These are phyloP conservation scores for Beroe forskalii DNA, from an alignment of 37 sponge, comb jelly and placozoan genomes.

Conservation along the genomic window DNA sequence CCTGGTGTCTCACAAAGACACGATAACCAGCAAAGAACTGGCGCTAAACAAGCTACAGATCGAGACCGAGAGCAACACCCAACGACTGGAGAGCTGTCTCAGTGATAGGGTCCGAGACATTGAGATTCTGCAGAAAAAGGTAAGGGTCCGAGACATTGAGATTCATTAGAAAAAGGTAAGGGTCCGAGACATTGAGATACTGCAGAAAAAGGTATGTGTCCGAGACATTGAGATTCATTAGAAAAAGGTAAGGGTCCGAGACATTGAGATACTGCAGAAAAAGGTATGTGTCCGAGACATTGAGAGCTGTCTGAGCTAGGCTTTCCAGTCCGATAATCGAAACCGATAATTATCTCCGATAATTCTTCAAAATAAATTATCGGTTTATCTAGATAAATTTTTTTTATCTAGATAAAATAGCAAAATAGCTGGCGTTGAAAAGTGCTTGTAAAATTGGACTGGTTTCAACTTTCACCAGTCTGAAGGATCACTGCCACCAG, in stretches of 20 bases:
- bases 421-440: too few relatives aligned
- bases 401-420: too few relatives aligned
- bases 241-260: slow-evolving; percentile 42
- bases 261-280: slow-evolving; percentile 62
- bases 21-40: slow-evolving; percentile 36
- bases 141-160: slow-evolving; percentile 9
- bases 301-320: not conserved
- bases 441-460: too few relatives aligned
- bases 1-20: slow-evolving; percentile 48
- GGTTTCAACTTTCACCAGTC: too few relatives aligned
- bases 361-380: too few relatives aligned
- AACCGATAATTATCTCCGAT: too few relatives aligned
- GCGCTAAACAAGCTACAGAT: slow-evolving; percentile 42
- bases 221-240: slow-evolving; percentile 36
- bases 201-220: slow-evolving; percentile 33
- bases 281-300: slow-evolving; percentile 28
- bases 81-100: not conserved
- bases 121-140: slow-evolving; percentile 63
- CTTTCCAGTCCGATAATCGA: too few relatives aligned
- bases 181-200: slow-evolving; percentile 40
- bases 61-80: slow-evolving; percentile 4
- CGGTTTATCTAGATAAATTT: too few relatives aligned
- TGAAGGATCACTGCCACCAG: too few relatives aligned
- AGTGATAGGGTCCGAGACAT: slow-evolving; percentile 16
- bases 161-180: slow-evolving; percentile 52